Evolutionary conservation across 2,888 invertebrate genomes (phyloP), one percentile per base, ranked within the genome.

Genomic region (Pollenia angustigena): DNA sequence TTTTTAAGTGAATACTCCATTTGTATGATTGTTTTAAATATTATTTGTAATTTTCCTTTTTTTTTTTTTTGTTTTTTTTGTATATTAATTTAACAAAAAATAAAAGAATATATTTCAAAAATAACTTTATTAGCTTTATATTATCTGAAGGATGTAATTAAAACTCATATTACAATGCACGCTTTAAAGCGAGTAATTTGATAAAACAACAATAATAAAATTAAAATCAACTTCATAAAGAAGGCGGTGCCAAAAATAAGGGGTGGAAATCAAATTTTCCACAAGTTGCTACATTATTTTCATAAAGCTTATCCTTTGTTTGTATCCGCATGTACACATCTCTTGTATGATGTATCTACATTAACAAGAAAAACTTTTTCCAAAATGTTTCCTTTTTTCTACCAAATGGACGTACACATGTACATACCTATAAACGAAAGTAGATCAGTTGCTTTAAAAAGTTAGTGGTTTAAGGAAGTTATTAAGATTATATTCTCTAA

Each of bases 181-280:
- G 79, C 78, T 84, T 78, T 78, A 74, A 74, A 84, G 76, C 81
- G 79, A 84, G 76, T 81, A 81, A 84, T 76, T 84, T 86, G 79
- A 79, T 82, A 84, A 87, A 87, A 87, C 84, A 87, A 87, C 78
- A 81, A 72, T 68, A 72, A 71, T 80, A 72, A 69, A 81, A 68
- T 54, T 56, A 74, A 78, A 78, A 68, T 60, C 68, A 66, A 64
- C 68, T 72, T 82, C 52, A 78, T 68, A 83, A 62, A 62, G 66
- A 74, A 81, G 87, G 87, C 87, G 87, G 81, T 81, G 78, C 84
- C 69, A 87, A 87, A 81, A 78, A 74, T 81, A 74, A 78, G 84
- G 87, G 87, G 84, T 84, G 87, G 84, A 87, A 84, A 78, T 72
- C 11, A 78, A 84, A 80, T 81, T 85, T 87, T 84, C 81, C 87